Percentiles rank a stretch among this genome's conserved stretches.
Conservation (phyloP, 2,888 invertebrate species). For the Rhopalosiphum nymphaeae region DNA sequence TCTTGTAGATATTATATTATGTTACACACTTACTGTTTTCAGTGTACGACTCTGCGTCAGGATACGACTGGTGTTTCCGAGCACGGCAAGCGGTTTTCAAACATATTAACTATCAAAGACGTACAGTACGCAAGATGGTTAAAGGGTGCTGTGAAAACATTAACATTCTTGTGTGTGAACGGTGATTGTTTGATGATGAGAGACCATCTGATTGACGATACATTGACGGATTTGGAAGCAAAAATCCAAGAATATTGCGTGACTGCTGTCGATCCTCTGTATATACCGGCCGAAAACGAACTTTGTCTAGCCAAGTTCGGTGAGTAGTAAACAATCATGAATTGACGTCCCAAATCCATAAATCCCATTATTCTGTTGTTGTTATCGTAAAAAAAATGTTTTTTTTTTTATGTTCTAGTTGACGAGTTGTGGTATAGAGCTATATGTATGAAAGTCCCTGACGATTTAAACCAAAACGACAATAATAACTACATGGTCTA, state of each 20-base stretch:
- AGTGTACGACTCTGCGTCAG: background rate
- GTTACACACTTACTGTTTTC: background rate
- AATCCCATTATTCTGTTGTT: background rate
- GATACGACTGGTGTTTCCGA: background rate
- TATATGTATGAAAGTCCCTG: conserved; percentile 19
- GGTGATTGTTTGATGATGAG: conserved; percentile 51
- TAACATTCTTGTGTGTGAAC: conserved; percentile 20
- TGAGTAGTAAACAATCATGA: background rate
- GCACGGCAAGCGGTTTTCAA: background rate
- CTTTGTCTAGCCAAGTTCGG: conserved; percentile 47
- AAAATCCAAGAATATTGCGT: conserved; percentile 43
- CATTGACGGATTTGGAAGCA: conserved; percentile 37
- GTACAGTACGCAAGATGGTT: conserved; percentile 33
- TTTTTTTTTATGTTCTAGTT: background rate
- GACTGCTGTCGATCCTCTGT: background rate
- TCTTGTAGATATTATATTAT: background rate
- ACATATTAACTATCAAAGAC: conserved; percentile 38
- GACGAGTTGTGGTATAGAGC: conserved; percentile 53
- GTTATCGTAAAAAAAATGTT: background rate
- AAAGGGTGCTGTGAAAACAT: background rate
- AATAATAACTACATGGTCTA: background rate
- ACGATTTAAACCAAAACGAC: background rate
- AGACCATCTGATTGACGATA: conserved; percentile 44
- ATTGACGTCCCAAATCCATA: background rate
- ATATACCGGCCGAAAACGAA: conserved; percentile 30